Base-by-base conservation (phyloP, 2,797 vertebrate genomes). In the Chromis chromis region DNA sequence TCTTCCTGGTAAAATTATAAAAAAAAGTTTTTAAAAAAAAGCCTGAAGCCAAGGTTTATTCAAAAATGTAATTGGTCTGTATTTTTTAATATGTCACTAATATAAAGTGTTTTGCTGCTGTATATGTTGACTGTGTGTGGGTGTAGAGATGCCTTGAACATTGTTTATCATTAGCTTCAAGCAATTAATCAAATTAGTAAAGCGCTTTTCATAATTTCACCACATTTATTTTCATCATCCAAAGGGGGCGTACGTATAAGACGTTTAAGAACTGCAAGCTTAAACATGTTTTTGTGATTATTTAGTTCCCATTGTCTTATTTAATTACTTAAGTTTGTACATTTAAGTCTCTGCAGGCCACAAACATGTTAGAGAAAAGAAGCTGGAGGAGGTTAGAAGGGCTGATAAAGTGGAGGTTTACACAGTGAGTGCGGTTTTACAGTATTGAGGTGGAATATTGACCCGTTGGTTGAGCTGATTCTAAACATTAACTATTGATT, bases 391-490 rank as follows among this genome's bases (percentile, higher is more conserved):
- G 17, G 14, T 10, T 2, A 39, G 16, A 66, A 28, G 59, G 22
- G 27, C 52, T 16, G 21, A 73, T 76, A 53, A 33, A 69, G 8
- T 53, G 27, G 52, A 71, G 24, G 19, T 62, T 71, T 75, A 58
- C 49, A 65, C 46, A 50, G 54, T 58, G 22, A 52, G 39, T 49
- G 73, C 42, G 54, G 39, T 68, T 62, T 25, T 22, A 55, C 58
- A 52, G 63, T 50, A 19, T 53, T 1, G 1, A 71, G 53, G n/a
- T 10, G 57, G 28, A 53, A 74, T 70, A 76, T 57, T 1, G 73
- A 75, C 50, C 67, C 19, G 55, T 70, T 77, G 73, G 78, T 78
- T 70, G 46, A 70, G 57, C 46, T 59, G 67, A 55, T 21, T 48
- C 46, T 3, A 59, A 74, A 60, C 19, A 63, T 40, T 57, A 52